Conservation (phyloP, 2,113 vertebrate genomes). For the Cynopterus brachyotis region DNA sequence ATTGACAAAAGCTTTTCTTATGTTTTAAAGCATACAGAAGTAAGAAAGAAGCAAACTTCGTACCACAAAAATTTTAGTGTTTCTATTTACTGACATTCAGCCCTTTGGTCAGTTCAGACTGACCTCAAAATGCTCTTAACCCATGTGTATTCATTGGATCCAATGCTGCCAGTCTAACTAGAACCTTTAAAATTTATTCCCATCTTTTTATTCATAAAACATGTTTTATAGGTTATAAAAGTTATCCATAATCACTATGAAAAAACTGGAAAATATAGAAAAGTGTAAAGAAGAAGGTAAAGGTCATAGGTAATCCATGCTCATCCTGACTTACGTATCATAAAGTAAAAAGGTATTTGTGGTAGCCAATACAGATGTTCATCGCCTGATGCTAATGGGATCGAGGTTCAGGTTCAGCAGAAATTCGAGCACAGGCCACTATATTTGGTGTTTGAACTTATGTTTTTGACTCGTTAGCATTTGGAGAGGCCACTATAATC, state of each 20-base stretch:
- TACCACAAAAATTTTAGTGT: not conserved
- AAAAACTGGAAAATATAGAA: not conserved
- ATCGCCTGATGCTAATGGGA: not conserved
- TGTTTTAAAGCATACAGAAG: not conserved
- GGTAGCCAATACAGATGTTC: not conserved
- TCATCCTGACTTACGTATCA: not conserved
- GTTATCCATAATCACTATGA: not conserved
- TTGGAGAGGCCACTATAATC: not conserved
- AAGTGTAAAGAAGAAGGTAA: not conserved
- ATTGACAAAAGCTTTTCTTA: not conserved
- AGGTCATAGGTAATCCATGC: not conserved
- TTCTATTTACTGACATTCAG: not conserved
- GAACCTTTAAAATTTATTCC: not conserved
- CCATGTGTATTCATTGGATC: not conserved
- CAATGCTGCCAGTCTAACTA: not conserved
- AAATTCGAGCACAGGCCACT: not conserved
- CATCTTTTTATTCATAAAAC: slow-evolving; percentile 5
- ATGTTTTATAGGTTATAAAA: not conserved
- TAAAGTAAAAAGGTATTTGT: not conserved
- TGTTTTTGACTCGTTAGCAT: not conserved
- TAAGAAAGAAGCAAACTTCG: not conserved
- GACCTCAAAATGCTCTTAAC: not conserved
- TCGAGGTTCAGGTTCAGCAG: not conserved
- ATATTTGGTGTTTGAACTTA: not conserved
- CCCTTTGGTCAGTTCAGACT: not conserved